These are phyloP conservation scores for Bradypodion ventrale DNA, from an alignment of 2,797 vertebrate species.

Conservation along the genomic window DNA sequence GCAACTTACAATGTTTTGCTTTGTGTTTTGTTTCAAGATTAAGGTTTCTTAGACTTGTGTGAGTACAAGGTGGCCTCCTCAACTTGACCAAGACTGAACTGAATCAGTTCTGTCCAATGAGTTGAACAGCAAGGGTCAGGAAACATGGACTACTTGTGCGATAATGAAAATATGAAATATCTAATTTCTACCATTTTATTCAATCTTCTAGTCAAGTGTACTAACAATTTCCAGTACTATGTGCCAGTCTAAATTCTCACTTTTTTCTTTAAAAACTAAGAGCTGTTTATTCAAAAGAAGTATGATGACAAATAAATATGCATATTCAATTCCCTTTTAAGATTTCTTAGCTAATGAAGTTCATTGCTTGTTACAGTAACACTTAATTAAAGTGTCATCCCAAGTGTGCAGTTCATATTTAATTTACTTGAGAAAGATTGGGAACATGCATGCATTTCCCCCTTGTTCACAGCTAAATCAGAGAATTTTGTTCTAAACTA, in stretches of 20 bases:
- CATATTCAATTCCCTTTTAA: neutral
- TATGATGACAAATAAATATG: neutral
- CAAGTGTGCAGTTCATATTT: neutral
- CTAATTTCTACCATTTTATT: neutral
- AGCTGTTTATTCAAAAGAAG: neutral
- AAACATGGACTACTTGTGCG: neutral
- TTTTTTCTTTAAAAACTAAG: neutral
- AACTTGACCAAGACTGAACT: neutral
- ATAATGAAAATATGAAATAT: neutral
- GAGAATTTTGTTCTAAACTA: neutral
- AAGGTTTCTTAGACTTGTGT: neutral
- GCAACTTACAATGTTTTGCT: neutral
- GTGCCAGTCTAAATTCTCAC: neutral
- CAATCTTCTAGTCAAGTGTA: neutral
- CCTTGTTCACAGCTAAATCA: too few species aligned
- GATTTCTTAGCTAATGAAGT: neutral
- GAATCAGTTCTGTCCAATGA: too few species aligned
- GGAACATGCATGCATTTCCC: neutral
- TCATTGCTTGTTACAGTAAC: neutral
- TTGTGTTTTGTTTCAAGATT: neutral
- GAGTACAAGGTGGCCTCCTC: neutral
- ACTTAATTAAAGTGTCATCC: neutral
- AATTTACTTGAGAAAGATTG: neutral
- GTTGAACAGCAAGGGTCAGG: too few species aligned
- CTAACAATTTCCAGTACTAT: neutral